These are phyloP conservation scores for Hemicordylus capensis DNA, from an alignment of 2,113 vertebrate genomes.

Conservation along the genomic window DNA sequence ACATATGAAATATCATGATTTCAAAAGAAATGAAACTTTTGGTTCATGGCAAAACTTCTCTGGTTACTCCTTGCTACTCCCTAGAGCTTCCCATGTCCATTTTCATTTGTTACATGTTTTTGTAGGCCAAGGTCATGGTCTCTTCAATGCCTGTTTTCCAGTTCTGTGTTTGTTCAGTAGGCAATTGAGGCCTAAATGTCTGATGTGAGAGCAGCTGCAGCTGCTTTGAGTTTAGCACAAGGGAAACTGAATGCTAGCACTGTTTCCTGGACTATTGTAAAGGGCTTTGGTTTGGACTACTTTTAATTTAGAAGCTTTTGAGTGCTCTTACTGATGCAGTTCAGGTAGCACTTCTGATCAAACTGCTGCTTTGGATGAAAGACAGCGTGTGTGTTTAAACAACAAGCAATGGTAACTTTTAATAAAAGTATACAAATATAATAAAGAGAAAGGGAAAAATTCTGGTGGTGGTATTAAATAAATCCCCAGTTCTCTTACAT, in stretches of 20 bases:
- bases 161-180: background rate
- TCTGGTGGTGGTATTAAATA: background rate
- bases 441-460: background rate
- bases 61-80: background rate
- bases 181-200: background rate
- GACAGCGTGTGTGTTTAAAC: background rate
- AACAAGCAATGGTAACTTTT: background rate
- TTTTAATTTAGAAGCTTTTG: background rate
- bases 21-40: background rate
- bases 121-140: background rate
- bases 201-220: background rate
- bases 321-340: background rate
- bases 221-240: too few species aligned
- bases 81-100: background rate
- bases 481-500: too few species aligned
- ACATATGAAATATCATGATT: background rate
- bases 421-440: too few species aligned
- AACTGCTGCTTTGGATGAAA: background rate
- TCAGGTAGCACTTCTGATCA: background rate
- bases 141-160: background rate
- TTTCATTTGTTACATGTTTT: background rate
- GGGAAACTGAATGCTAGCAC: background rate
- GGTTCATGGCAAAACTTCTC: background rate
- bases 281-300: background rate
- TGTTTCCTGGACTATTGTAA: background rate